Conservation (phyloP, 2,113 vertebrate genomes). For the Myrmophylax atrothorax region DNA sequence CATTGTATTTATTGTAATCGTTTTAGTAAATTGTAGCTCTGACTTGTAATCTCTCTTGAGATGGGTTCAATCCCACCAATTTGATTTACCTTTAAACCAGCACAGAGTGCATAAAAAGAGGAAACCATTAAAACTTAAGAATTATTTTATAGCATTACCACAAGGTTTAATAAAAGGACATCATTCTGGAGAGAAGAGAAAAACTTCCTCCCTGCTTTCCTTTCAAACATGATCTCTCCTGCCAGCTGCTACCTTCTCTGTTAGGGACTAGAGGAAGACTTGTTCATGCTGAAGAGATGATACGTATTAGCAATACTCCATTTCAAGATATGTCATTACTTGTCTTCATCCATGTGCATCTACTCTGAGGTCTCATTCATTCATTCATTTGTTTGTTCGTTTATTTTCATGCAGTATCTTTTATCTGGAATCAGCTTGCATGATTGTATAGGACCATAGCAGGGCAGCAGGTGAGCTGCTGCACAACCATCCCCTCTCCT, state of each 20-base stretch:
- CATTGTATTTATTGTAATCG: no score
- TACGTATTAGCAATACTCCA: not conserved
- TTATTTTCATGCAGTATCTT: not conserved
- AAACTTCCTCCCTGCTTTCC: not conserved
- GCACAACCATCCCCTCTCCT: not conserved
- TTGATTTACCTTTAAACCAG: no score
- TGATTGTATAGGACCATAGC: not conserved
- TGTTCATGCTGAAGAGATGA: not conserved
- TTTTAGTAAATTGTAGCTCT: no score
- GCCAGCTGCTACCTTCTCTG: not conserved
- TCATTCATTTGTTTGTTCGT: not conserved
- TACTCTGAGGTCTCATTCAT: not conserved
- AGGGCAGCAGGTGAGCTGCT: not conserved
- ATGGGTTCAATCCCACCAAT: no score
- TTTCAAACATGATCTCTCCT: not conserved
- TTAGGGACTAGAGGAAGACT: not conserved
- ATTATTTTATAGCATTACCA: not conserved
- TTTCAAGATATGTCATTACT: not conserved
- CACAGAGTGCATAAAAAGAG: not conserved
- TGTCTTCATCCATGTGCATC: not conserved
- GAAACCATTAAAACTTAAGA: not conserved
- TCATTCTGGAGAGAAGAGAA: not conserved
- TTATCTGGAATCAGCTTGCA: not conserved
- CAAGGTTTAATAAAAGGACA: not conserved
- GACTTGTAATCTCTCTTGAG: no score